Percentiles rank a stretch among this genome's conserved stretches.
Evolutionary conservation across 2,797 vertebrate species (phyloP).

Genomic region (Cephalopachus bancanus): DNA sequence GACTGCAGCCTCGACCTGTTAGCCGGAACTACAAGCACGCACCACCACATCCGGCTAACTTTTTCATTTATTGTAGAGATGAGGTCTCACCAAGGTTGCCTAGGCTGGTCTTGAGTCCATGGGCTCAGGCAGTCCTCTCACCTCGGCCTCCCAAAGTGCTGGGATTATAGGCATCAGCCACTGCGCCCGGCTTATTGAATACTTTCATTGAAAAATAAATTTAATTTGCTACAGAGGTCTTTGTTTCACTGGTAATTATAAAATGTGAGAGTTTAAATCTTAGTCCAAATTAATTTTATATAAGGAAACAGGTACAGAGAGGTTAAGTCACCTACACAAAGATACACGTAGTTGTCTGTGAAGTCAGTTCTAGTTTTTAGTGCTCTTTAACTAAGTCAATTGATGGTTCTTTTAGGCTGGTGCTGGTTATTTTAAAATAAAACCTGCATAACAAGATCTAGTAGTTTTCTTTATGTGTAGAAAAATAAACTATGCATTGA

Average conservation of each 20-base stretch:
- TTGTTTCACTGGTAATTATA: conserved; percentile 51
- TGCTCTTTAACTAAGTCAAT: neutral
- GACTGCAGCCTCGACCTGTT: too few species aligned
- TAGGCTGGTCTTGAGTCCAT: too few species aligned
- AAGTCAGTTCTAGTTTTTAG: neutral
- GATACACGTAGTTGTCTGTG: neutral
- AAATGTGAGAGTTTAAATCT: conserved; percentile 35
- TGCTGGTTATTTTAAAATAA: conserved; percentile 61
- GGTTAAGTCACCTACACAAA: neutral
- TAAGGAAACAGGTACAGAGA: neutral
- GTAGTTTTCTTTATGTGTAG: conserved; percentile 57
- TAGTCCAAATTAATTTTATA: conserved; percentile 26
- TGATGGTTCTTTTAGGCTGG: neutral
- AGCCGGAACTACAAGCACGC: too few species aligned
- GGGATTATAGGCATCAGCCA: too few species aligned
- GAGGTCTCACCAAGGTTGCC: too few species aligned
- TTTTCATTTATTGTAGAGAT: too few species aligned
- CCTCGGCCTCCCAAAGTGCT: too few species aligned
- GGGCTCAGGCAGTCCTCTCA: too few species aligned
- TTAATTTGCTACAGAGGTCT: neutral
- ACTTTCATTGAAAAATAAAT: conserved; percentile 34
- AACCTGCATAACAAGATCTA: conserved; percentile 8
- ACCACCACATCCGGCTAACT: too few species aligned
- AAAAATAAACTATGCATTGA: conserved; percentile 50
- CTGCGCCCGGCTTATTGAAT: neutral